Evolutionary conservation across 2,797 vertebrate species (phyloP), one percentile per base, ranked within the genome.

Genomic region (Anabas testudineus): DNA sequence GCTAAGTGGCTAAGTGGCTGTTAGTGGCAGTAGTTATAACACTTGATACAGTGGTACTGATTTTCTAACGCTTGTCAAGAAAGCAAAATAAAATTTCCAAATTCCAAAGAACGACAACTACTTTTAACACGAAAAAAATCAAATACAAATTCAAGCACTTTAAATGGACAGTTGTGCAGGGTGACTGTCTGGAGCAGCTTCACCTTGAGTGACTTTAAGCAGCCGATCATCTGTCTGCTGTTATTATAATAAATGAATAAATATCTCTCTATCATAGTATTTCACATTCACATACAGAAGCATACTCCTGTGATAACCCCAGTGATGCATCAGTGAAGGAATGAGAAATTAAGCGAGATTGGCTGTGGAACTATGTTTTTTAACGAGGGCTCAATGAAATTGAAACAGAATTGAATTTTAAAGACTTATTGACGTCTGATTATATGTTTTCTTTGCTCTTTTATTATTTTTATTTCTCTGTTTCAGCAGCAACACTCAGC

Each of bases 261-360:
- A n/a, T n/a, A n/a, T n/a, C n/a, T 37, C 51, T 39, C 43, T 53
- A 41, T 56, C 21, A 48, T 70, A 39, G 39, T 73, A 65, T 32
- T 60, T 56, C 62, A 16, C 58, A 62, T 12, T 43, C 60, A 51
- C 54, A 51, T 47, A 14, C 21, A 19, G 43, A 9, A 13, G 24
- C 58, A 32, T 10, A 18, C 54, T 52, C 47, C 48, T 71, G 48
- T 57, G 78, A 70, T 45, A 83, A 87, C 64, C 64, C 80, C 87
- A 65, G 66, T 36, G 47, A 22, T 22, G n/a, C 32, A 65, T 52
- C 56, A 67, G 53, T 67, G 26, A 62, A 60, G 62, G 30, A 84
- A 21, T 71, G 39, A 82, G 51, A 79, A 45, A 49, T 82, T 43
- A 80, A 74, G 34, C n/a, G 63, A 68, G 52, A 62, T 5, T 1